Base-by-base conservation (phyloP, 2,797 vertebrate species). In the Urosaurus nigricauda region DNA sequence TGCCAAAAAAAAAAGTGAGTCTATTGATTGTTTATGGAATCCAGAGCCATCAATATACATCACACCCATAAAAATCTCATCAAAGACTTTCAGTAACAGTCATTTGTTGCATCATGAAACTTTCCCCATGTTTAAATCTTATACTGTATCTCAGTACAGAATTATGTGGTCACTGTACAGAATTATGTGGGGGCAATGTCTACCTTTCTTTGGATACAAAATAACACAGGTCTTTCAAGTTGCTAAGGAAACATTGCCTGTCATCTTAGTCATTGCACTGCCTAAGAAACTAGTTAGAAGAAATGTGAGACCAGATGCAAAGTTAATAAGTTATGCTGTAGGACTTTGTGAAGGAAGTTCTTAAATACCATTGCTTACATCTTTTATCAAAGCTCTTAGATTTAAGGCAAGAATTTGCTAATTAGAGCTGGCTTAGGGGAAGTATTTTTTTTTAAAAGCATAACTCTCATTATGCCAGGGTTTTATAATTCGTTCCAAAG, bases 361-460 rank as follows among this genome's bases (percentile, higher is more conserved):
- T 24, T 79, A 79, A 87, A 79, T 40, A 80, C 35, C 19, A 47
- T 74, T 90, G 37, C 84, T 88, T 82, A 74, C 65, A 88, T 79
- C 26, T 84, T 84, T 86, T 84, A 71, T 73, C 74, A 73, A 87
- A 90, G 81, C 53, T 56, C 47, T 51, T 51, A 74, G 75, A 84
- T 73, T 79, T 68, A 84, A 87, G 29, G 24, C 65, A 83, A 87
- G 80, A 21, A 40, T 73, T 84, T 90, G 65, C 17, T 90, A 60
- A 90, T 84, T 87, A 90, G 81, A 74, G 75, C 24, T 65, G n/a
- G 51, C 40, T 78, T 58, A 83, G 63, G 35, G 29, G 58, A 19
- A 79, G 51, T 21, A 37, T 37, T 86, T 80, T 24, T 68, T 43
- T 2, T 3, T 2, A 16, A 37, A 65, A 68, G 2, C 43, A 14